These are phyloP conservation scores for Sminthurinus signatus DNA, from an alignment of 1,140 invertebrate genomes.

Conservation along the genomic window DNA sequence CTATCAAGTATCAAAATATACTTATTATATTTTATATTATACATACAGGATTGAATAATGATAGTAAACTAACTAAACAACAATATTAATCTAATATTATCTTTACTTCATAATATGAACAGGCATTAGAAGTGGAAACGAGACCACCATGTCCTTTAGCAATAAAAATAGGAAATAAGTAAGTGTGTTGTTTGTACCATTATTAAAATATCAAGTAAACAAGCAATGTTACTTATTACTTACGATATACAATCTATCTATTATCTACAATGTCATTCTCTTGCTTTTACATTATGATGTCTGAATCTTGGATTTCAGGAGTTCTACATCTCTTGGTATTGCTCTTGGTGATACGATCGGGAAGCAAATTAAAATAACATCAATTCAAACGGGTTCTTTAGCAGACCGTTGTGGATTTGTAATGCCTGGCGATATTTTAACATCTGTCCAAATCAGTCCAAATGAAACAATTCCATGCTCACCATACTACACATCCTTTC, in stretches of 20 bases:
- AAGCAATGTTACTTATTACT: not conserved
- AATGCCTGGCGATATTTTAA: conserved; percentile 29
- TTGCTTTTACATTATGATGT: too few relatives aligned
- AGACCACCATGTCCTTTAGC: conserved; percentile 28
- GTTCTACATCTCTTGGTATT: conserved; percentile 33
- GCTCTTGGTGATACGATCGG: conserved; percentile 28
- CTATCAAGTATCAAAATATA: too few relatives aligned
- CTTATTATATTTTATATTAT: too few relatives aligned
- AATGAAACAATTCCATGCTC: conserved; percentile 29
- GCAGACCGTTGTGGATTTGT: conserved; percentile 35
- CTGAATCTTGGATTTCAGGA: too few relatives aligned
- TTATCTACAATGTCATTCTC: conserved; percentile 8
- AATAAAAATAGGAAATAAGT: conserved; percentile 39
- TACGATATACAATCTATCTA: too few relatives aligned
- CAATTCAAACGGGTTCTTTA: conserved; percentile 34
- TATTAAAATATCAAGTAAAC: not conserved
- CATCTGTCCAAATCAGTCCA: conserved; percentile 25
- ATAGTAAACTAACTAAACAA: too few relatives aligned
- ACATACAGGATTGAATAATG: too few relatives aligned
- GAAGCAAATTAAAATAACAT: conserved; percentile 35
- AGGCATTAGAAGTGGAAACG: conserved; percentile 20
- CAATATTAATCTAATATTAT: too few relatives aligned
- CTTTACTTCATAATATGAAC: too few relatives aligned
- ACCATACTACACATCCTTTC: conserved; percentile 32
- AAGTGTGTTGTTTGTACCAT: not conserved